Conservation (phyloP, 2,888 invertebrate genomes). For the Mellilla xanthometata region DNA sequence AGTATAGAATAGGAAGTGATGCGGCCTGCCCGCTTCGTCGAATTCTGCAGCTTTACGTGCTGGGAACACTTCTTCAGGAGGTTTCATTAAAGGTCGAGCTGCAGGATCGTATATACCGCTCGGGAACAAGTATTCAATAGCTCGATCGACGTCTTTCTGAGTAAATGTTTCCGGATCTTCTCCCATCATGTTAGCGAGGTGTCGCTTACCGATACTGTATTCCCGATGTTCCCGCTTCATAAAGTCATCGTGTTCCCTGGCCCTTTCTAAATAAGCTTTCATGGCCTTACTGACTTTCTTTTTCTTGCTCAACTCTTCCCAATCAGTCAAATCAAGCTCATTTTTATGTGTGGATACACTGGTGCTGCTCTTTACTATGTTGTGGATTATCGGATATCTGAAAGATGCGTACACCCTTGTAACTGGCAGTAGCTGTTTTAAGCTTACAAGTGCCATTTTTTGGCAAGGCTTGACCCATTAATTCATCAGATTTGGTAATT, state of each 20-base stretch:
- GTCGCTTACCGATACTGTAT: conserved; percentile 95
- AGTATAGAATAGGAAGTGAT: conserved; percentile 96
- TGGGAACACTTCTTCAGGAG: conserved; percentile 94
- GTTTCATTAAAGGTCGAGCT: conserved; percentile 95
- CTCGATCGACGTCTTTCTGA: conserved; percentile 92
- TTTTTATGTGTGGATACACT: conserved; percentile 37
- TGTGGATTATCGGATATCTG: conserved; percentile 37
- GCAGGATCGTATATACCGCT: conserved; percentile 93
- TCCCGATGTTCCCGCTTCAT: conserved; percentile 90
- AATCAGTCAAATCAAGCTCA: conserved; percentile 58
- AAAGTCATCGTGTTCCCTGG: conserved; percentile 91
- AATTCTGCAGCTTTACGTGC: conserved; percentile 94
- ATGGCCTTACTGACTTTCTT: conserved; percentile 93
- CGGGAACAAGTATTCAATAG: conserved; percentile 97
- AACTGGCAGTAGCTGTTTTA: conserved; percentile 50
- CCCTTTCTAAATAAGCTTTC: conserved; percentile 93
- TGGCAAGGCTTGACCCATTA: too few species aligned
- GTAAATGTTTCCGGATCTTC: conserved; percentile 94
- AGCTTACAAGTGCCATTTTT: conserved; percentile 51
- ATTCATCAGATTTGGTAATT: too few species aligned
- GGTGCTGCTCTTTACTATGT: conserved; percentile 47
- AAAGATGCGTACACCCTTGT: conserved; percentile 39
- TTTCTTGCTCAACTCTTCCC: conserved; percentile 73
- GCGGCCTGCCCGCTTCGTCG: conserved; percentile 94
- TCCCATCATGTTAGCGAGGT: conserved; percentile 99